Evolutionary conservation across 2,113 vertebrate species (phyloP).

Genomic region (Phrynocephalus versicolor): DNA sequence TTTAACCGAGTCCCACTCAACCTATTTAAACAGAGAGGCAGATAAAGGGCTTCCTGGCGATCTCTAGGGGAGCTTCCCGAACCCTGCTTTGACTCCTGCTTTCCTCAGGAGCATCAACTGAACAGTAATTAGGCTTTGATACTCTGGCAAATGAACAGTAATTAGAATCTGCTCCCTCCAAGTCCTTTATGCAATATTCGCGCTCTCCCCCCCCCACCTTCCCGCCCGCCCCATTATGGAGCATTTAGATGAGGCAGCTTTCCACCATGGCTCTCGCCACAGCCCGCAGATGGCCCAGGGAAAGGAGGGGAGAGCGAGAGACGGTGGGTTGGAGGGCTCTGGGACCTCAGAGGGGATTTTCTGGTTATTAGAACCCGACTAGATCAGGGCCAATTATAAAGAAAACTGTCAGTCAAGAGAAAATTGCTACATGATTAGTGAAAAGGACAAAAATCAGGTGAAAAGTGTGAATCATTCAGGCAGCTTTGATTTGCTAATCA

Average conservation of each 20-base stretch:
- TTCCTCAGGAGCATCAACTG: constrained; percentile 97
- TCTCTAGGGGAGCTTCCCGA: constrained; percentile 94
- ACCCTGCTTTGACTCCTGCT: constrained; percentile 92
- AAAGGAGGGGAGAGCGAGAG: constrained; percentile 84
- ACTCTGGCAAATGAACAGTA: constrained; percentile 99
- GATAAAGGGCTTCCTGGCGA: constrained; percentile 89
- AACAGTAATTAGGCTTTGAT: constrained; percentile 99
- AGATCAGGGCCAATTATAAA: constrained; percentile 99
- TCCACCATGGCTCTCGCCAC: constrained; percentile 83
- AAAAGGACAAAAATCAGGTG: constrained; percentile 99
- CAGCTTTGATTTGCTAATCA: constrained; percentile 99
- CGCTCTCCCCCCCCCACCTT: constrained; percentile 70
- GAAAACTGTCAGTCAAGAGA: constrained; percentile 99
- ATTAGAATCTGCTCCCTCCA: constrained; percentile 96
- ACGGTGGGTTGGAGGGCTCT: constrained; percentile 90
- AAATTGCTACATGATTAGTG: constrained; percentile 99
- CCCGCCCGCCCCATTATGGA: constrained; percentile 41
- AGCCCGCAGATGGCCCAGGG: constrained; percentile 85
- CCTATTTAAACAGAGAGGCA: constrained; percentile 90
- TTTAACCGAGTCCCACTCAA: constrained; percentile 86
- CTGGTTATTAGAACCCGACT: constrained; percentile 99
- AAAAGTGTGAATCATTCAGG: constrained; percentile 97
- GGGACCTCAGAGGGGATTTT: constrained; percentile 99
- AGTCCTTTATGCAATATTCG: constrained; percentile 92
- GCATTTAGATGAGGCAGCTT: constrained; percentile 96